phyloP scores from a whole-genome alignment of 2,888 invertebrate species.

The Clivina fossor region DNA sequence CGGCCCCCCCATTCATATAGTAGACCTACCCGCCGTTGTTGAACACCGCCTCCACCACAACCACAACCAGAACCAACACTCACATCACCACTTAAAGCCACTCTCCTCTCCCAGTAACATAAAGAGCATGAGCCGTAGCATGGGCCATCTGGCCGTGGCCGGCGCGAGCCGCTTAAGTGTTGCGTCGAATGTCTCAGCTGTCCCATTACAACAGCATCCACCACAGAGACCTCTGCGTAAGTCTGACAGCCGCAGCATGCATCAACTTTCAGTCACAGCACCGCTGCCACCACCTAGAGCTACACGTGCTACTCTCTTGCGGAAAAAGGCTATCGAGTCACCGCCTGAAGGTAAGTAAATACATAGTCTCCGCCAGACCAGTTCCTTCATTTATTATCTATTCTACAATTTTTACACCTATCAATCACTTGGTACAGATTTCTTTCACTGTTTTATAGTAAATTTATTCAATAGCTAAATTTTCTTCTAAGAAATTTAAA shows the following conservation, averaged over 20 bases:
- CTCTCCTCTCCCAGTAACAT: conserved; percentile 43
- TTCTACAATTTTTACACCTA: no score
- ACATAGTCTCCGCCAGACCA: background rate
- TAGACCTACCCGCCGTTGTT: conserved; percentile 49
- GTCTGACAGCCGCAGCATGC: conserved; percentile 53
- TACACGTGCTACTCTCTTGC: conserved; percentile 52
- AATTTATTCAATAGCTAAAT: no score
- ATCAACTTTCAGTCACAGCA: conserved; percentile 49
- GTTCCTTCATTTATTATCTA: no score
- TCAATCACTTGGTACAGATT: no score
- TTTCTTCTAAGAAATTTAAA: no score
- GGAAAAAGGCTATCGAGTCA: conserved; percentile 50
- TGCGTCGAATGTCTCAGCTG: conserved; percentile 46
- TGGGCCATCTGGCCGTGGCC: conserved; percentile 65
- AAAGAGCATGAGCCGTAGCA: conserved; percentile 66
- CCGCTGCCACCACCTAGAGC: conserved; percentile 50
- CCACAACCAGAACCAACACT: conserved; percentile 42
- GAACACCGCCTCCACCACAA: conserved; percentile 41
- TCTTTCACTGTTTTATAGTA: no score
- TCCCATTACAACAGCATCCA: conserved; percentile 44
- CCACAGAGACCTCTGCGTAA: conserved; percentile 51
- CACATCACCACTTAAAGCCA: conserved; percentile 45
- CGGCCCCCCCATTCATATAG: conserved; percentile 41
- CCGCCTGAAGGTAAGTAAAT: conserved; percentile 51
- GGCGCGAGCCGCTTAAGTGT: conserved; percentile 42